A percentile compares a stretch with the other conserved stretches of the same genome.
Evolutionary conservation across 2,888 invertebrate species (phyloP).

Genomic region (Dastarcus helophoroides): DNA sequence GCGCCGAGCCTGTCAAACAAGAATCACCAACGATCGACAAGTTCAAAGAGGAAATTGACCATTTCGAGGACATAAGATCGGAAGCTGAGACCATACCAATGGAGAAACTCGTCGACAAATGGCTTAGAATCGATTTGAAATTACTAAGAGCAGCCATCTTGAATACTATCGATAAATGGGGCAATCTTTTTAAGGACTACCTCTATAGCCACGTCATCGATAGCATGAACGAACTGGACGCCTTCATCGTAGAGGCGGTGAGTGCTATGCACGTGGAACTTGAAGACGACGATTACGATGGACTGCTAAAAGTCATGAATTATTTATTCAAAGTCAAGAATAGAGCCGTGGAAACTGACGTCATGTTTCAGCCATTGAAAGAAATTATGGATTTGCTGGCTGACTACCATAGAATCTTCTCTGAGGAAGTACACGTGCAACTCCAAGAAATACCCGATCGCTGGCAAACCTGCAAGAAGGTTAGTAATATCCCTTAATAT

Average conservation of each 20-base stretch:
- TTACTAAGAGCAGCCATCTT: slow-evolving; percentile 54
- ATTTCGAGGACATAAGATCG: background rate
- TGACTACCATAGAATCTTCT: slow-evolving; percentile 74
- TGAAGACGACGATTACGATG: slow-evolving; percentile 75
- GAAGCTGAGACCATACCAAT: background rate
- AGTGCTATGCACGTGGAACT: slow-evolving; percentile 60
- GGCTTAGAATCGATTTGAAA: slow-evolving; percentile 3
- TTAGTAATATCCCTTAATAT: no score
- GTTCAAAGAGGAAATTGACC: slow-evolving; percentile 1
- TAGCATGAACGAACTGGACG: slow-evolving; percentile 63
- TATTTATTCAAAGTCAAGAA: slow-evolving; percentile 70
- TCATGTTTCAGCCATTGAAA: slow-evolving; percentile 81
- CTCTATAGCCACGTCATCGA: slow-evolving; percentile 68
- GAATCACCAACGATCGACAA: background rate
- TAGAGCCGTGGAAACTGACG: slow-evolving; percentile 65
- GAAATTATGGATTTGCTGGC: slow-evolving; percentile 76
- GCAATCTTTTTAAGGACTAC: slow-evolving; percentile 75
- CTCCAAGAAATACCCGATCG: slow-evolving; percentile 72
- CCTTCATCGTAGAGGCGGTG: slow-evolving; percentile 68
- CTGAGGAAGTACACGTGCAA: slow-evolving; percentile 64
- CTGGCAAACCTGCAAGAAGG: slow-evolving; percentile 77
- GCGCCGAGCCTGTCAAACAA: background rate
- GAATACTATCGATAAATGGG: slow-evolving; percentile 78
- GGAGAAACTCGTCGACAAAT: background rate
- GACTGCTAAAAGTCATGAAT: slow-evolving; percentile 70